These are phyloP conservation scores for Paralinhomoeus sp. DNA, from an alignment of 2,888 invertebrate genomes.

Conservation along the genomic window DNA sequence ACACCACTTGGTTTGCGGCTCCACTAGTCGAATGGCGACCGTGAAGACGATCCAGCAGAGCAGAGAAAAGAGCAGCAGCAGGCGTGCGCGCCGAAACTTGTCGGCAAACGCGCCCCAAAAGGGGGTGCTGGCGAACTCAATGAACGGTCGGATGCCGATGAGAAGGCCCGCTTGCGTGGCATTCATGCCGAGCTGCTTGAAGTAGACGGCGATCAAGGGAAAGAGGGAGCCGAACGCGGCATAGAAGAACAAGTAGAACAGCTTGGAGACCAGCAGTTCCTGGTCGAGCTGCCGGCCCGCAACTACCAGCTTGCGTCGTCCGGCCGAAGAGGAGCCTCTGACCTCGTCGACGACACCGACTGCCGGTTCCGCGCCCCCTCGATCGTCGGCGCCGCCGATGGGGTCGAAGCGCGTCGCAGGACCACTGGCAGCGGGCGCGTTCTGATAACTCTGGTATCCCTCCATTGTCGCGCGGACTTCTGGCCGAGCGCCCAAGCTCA, in stretches of 20 bases:
- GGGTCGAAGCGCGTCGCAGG: too few species aligned
- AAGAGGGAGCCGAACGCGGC: conserved; percentile 94
- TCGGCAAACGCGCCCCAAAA: conserved; percentile 94
- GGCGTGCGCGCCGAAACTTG: conserved; percentile 36
- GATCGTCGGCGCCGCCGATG: too few species aligned
- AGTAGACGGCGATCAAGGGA: conserved; percentile 93
- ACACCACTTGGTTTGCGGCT: conserved; percentile 53
- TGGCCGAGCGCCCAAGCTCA: too few species aligned
- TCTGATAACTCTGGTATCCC: too few species aligned
- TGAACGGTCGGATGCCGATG: conserved; percentile 80
- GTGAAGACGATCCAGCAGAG: conserved; percentile 92
- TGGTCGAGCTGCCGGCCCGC: conserved; percentile 40
- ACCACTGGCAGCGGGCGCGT: too few species aligned
- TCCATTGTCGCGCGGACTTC: too few species aligned
- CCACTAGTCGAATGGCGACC: conserved; percentile 75
- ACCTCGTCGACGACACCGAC: too few species aligned
- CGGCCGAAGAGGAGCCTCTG: too few species aligned
- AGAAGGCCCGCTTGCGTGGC: conserved; percentile 49
- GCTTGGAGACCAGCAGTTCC: conserved; percentile 75
- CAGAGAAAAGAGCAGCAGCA: conserved; percentile 63
- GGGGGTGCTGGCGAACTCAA: conserved; percentile 86
- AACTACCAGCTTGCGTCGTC: conserved; percentile 2
- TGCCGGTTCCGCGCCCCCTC: too few species aligned
- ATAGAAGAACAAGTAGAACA: conserved; percentile 97
- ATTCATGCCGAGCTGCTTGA: conserved; percentile 99